A percentile compares a stretch with the other conserved stretches of the same genome.
These are phyloP conservation scores for Morpho deidamia DNA, from an alignment of 2,888 invertebrate genomes.

Conservation along the genomic window DNA sequence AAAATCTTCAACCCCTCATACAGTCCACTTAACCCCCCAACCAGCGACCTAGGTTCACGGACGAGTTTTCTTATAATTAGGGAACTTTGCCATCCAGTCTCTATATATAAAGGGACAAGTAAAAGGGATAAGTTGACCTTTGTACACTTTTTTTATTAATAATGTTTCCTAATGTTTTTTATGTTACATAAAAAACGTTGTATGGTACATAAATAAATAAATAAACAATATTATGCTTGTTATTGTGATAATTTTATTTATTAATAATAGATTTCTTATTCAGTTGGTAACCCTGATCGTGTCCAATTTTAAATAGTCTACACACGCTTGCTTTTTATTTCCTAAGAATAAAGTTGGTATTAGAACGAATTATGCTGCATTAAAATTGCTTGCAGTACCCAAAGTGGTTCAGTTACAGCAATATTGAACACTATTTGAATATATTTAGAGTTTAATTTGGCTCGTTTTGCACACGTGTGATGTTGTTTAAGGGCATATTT, in stretches of 20 bases:
- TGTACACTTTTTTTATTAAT: too few species aligned
- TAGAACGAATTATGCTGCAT: slow-evolving; percentile 2
- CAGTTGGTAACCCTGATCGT: not conserved
- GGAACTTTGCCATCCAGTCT: too few species aligned
- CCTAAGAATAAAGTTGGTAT: slow-evolving; percentile 3
- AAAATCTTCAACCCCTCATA: too few species aligned
- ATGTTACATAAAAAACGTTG: too few species aligned
- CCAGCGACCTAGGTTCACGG: too few species aligned
- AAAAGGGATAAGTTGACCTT: too few species aligned
- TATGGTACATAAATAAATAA: not conserved
- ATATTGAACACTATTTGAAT: not conserved
- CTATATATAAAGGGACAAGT: too few species aligned
- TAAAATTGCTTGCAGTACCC: slow-evolving; percentile 3
- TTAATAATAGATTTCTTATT: not conserved
- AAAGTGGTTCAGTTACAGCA: not conserved
- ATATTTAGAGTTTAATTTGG: not conserved
- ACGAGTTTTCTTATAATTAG: too few species aligned
- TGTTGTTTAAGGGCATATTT: slow-evolving; percentile 14
- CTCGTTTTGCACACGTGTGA: not conserved
- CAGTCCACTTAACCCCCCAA: too few species aligned
- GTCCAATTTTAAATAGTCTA: not conserved
- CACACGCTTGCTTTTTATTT: slow-evolving; percentile 6
- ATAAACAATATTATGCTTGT: not conserved
- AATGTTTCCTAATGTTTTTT: too few species aligned
- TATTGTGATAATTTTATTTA: too few species aligned